Percentiles rank a stretch among this genome's conserved stretches.
phyloP scores from a whole-genome alignment of 2,888 invertebrate genomes.

The Phoenoteleia sp. region DNA sequence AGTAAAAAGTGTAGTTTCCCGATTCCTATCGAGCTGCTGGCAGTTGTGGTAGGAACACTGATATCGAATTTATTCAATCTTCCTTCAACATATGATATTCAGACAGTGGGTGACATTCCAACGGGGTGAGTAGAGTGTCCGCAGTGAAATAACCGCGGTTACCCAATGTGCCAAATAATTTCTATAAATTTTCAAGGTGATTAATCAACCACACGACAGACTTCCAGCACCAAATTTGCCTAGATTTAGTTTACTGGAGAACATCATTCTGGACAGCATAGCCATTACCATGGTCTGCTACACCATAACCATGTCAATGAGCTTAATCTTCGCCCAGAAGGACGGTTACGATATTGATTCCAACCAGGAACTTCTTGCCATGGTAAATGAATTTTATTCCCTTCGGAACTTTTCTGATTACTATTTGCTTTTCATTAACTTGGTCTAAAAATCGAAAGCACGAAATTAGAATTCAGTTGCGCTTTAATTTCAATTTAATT shows the following conservation, averaged over 20 bases:
- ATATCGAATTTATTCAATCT: slow-evolving; percentile 89
- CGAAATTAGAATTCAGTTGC: no score
- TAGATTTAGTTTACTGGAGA: slow-evolving; percentile 87
- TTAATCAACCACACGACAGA: slow-evolving; percentile 84
- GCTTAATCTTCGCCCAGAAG: slow-evolving; percentile 91
- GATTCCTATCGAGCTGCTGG: slow-evolving; percentile 92
- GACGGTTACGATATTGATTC: slow-evolving; percentile 90
- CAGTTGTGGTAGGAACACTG: slow-evolving; percentile 90
- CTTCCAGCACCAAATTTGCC: slow-evolving; percentile 89
- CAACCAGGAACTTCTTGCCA: slow-evolving; percentile 92
- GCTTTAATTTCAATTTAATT: no score
- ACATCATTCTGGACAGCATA: slow-evolving; percentile 89
- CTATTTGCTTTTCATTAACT: slow-evolving; percentile 6
- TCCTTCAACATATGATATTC: slow-evolving; percentile 87
- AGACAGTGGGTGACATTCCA: slow-evolving; percentile 90
- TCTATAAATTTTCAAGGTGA: slow-evolving; percentile 78
- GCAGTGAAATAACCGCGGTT: slow-evolving; percentile 30
- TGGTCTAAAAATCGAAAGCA: no score
- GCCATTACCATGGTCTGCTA: slow-evolving; percentile 91
- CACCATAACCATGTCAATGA: slow-evolving; percentile 92
- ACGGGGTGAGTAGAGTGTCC: slow-evolving; percentile 87
- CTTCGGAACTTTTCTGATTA: background rate
- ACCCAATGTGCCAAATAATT: slow-evolving; percentile 74
- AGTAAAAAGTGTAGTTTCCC: slow-evolving; percentile 90
- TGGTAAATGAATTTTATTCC: slow-evolving; percentile 83